Conservation (phyloP, 2,888 invertebrate species). For the Agriopis leucophaearia region DNA sequence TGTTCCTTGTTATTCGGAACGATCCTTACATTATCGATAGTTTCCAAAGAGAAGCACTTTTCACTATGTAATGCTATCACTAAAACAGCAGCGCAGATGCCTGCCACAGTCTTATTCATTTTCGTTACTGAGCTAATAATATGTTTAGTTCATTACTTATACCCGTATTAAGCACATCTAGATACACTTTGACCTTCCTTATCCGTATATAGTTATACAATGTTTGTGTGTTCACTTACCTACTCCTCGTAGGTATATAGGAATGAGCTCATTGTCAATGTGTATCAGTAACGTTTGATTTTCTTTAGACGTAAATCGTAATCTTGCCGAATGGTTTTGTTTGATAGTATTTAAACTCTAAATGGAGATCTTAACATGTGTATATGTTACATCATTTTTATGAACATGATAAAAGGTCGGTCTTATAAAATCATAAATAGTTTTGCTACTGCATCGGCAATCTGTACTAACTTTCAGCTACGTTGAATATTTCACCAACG, state of each 20-base stretch:
- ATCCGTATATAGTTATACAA: slow-evolving; percentile 46
- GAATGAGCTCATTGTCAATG: slow-evolving; percentile 47
- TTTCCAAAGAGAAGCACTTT: slow-evolving; percentile 45
- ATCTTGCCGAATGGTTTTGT: not conserved
- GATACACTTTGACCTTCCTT: slow-evolving; percentile 64
- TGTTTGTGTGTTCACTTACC: slow-evolving; percentile 10
- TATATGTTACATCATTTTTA: too few species aligned
- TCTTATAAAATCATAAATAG: too few species aligned
- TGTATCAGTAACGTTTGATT: slow-evolving; percentile 11
- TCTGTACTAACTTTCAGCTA: too few species aligned
- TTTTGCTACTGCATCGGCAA: too few species aligned
- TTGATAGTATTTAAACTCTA: not conserved
- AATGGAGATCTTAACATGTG: not conserved
- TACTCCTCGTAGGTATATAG: slow-evolving; percentile 15
- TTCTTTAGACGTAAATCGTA: slow-evolving; percentile 5
- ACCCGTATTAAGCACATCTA: slow-evolving; percentile 31
- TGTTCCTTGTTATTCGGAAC: not conserved
- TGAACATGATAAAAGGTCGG: too few species aligned
- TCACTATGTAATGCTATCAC: slow-evolving; percentile 49
- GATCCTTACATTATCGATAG: slow-evolving; percentile 17
- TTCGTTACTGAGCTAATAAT: slow-evolving; percentile 51
- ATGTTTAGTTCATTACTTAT: slow-evolving; percentile 27
- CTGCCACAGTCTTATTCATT: slow-evolving; percentile 55
- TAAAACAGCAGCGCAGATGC: slow-evolving; percentile 42
- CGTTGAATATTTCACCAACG: too few species aligned